Evolutionary conservation across 92 coral and sea anemone species (phyloP), one percentile per base, ranked within the genome.

Genomic region (Actinernus sp.): DNA sequence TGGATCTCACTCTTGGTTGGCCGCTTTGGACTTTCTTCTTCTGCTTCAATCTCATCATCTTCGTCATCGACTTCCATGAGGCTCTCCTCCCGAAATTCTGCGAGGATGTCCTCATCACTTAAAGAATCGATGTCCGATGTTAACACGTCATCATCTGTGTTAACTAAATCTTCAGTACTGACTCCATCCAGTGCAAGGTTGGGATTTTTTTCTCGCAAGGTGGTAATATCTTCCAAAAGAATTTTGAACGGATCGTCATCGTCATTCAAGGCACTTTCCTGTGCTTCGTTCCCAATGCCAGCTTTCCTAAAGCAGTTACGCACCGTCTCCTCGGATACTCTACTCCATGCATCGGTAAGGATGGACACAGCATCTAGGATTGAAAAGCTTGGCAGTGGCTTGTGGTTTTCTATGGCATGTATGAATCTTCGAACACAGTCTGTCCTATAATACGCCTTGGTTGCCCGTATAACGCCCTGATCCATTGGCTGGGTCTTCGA

Each of bases 401-500:
- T 39, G 46, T 50, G 31, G 32, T 69, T 78, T 21, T 69, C 65
- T 21, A 68, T 26, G 11, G 64, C 60, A 24, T 40, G 19, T 16
- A 52, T 59, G 78, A 45, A 60, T 25, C 46, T 31, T 28, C 74
- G 37, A 14, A 52, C 63, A 60, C 40, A 36, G n/a, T 40, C 74
- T 62, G 71, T 41, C 49, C 80, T 49, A 40, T 80, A 71, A 53
- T 40, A 52, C 24, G 74, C 75, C 46, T 71, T 71, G 13, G 56
- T 65, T 41, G 74, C 54, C 31, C 80, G 53, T 26, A 80, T 53
- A 25, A 79, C 68, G 61, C 87, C 81, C 23, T 74, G 71, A 62
- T 73, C 82, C 71, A 82, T 73, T 11, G 79, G 86, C 51, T 72
- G 81, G 22, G 69, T 81, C 70, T 64, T 81, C 17, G 60, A 71